Evolutionary conservation across 2,113 vertebrate genomes (phyloP).

Genomic region (Emydura subglobosa): DNA sequence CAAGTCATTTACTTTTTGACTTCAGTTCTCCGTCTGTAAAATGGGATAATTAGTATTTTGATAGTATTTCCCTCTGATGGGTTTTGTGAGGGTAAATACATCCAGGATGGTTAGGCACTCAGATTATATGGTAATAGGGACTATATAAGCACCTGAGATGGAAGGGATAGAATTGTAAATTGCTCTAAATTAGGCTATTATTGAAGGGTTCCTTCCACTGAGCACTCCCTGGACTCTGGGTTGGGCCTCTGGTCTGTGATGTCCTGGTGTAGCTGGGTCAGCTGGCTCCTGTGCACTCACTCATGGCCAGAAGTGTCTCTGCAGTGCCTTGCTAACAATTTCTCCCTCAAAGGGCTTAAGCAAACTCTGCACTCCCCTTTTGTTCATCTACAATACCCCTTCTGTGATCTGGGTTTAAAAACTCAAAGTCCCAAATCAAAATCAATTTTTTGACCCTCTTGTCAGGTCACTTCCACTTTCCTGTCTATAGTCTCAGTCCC

Average conservation of each 20-base stretch:
- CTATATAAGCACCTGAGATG: not conserved
- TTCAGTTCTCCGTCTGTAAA: not conserved
- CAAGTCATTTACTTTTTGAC: rapidly evolving
- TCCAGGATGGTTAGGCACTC: not conserved
- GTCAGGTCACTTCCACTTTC: not conserved
- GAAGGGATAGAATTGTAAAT: not conserved
- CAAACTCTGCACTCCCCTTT: not conserved
- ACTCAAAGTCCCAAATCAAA: not conserved
- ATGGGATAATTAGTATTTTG: not conserved
- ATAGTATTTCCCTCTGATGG: not conserved
- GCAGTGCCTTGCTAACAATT: not conserved
- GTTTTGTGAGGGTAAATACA: not conserved
- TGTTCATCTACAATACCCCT: not conserved
- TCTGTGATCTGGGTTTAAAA: not conserved
- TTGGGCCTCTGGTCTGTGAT: not conserved
- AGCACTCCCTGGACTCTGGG: not conserved
- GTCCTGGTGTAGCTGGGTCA: not conserved
- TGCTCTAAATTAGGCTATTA: not conserved
- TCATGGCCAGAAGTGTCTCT: not conserved
- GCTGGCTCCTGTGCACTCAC: not conserved
- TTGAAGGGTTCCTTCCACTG: not conserved
- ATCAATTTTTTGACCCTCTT: not conserved
- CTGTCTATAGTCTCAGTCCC: too few species aligned
- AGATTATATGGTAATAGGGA: not conserved
- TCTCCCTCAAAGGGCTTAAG: not conserved